phyloP scores from a whole-genome alignment of 2,888 invertebrate genomes.

The Drosophila acutilabella region DNA sequence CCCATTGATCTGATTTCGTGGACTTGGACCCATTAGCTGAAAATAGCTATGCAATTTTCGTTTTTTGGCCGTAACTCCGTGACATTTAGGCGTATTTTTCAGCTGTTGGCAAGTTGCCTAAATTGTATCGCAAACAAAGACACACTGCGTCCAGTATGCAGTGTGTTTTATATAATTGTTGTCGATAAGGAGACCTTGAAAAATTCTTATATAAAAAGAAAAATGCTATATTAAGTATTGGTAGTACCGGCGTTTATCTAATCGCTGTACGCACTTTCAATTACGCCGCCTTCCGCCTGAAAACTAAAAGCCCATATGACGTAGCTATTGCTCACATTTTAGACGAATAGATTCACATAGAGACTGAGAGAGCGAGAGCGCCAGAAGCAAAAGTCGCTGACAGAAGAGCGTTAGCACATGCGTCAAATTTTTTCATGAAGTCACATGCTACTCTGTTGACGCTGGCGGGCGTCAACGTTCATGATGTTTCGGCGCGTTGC shows the following conservation, averaged over 20 bases:
- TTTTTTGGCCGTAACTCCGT: slow-evolving; percentile 33
- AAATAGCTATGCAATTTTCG: slow-evolving; percentile 32
- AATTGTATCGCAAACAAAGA: slow-evolving; percentile 1
- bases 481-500: slow-evolving; percentile 51
- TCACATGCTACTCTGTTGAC: slow-evolving; percentile 70
- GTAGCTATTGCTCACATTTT: slow-evolving; percentile 12
- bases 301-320: slow-evolving; percentile 23
- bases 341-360: background rate
- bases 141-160: slow-evolving; percentile 3
- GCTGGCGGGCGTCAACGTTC: slow-evolving; percentile 49
- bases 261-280: slow-evolving; percentile 63
- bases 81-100: slow-evolving; percentile 20
- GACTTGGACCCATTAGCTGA: slow-evolving; percentile 39
- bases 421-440: slow-evolving; percentile 59
- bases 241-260: slow-evolving; percentile 60
- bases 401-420: slow-evolving; percentile 43
- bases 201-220: slow-evolving; percentile 68
- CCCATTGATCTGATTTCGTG: slow-evolving; percentile 39
- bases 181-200: slow-evolving; percentile 69
- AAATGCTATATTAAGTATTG: slow-evolving; percentile 42
- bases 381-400: slow-evolving; percentile 1
- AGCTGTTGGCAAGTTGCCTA: slow-evolving; percentile 46
- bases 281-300: slow-evolving; percentile 38
- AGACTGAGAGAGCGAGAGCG: slow-evolving; percentile 19
- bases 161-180: slow-evolving; percentile 65